phyloP scores from a whole-genome alignment of 2,888 invertebrate genomes.

The Liopterus haemorrhoidalis region DNA sequence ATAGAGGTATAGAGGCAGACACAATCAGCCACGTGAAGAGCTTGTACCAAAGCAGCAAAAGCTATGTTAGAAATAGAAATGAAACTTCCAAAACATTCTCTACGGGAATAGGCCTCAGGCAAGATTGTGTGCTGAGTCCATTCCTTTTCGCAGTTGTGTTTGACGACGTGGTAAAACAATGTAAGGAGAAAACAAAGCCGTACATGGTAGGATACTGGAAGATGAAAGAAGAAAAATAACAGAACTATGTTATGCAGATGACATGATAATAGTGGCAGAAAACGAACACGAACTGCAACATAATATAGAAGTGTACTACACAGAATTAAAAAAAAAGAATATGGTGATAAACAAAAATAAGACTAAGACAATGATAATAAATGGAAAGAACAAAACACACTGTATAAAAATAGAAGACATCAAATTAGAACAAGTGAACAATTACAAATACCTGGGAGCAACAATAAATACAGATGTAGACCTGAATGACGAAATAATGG shows the following conservation, averaged over 20 bases:
- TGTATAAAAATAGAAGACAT: no score
- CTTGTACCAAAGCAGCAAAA: neutral
- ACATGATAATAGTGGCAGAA: constrained; percentile 1
- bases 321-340: neutral
- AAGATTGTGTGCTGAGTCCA: neutral
- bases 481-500: no score
- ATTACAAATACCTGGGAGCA: no score
- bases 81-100: constrained; percentile 1
- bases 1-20: neutral
- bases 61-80: neutral
- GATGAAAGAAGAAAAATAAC: constrained; percentile 2
- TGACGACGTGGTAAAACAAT: neutral
- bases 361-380: constrained; percentile 2
- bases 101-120: neutral
- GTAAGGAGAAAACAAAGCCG: constrained; percentile 1
- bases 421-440: no score
- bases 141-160: no score
- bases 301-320: neutral
- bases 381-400: neutral
- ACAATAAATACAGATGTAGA: no score
- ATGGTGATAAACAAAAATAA: constrained; percentile 1
- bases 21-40: neutral
- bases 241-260: constrained; percentile 1
- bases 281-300: neutral
- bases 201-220: constrained; percentile 6